Base-by-base conservation (phyloP, 2,888 invertebrate genomes). In the Priocnemis perturbator region DNA sequence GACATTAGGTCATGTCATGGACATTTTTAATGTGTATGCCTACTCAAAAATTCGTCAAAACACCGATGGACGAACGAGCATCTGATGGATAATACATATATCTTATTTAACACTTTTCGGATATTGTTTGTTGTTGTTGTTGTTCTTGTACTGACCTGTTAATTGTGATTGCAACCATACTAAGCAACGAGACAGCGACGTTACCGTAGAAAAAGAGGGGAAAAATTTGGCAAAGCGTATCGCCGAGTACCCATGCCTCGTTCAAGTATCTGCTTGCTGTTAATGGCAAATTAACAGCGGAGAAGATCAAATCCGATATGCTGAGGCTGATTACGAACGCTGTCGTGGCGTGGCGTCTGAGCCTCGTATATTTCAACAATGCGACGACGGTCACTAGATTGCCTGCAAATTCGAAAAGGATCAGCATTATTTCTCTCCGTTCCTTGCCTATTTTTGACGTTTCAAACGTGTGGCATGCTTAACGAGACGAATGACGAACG, bases 201-300 rank as follows among this genome's bases (percentile, higher is more conserved):
- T 97, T 97, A 69, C 96, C 96, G 86, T 97, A 97, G 90, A 97
- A 96, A 79, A 97, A 93, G 78, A 97, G 94, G 0, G 96, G 96
- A 90, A 96, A 97, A 88, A 96, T 91, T 90, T 94, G 93, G 87
- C 96, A 97, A 45, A 96, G 91, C 0, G 92, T 91, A 20, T 93
- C 93, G 0, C 96, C 96, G 21, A 96, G 91, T 52, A 94, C 92
- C 97, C 97, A 97, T 68, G 92, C 91, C 90, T 96, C 93, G 88
- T 94, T 92, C 84, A 95, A 94, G 90, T 94, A 97, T 82, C 96
- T 92, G 81, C 94, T 93, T 20, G 96, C 96, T 0, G 96, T 96
- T 72, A 96, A 90, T 0, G 97, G 97, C 85, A 97, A 91, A 90
- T 96, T 96, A 81, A 97, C 92, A 71, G 93, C 91, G 88, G 96